Base-by-base conservation (phyloP, 1,140 invertebrate species). In the Ylistrum balloti region DNA sequence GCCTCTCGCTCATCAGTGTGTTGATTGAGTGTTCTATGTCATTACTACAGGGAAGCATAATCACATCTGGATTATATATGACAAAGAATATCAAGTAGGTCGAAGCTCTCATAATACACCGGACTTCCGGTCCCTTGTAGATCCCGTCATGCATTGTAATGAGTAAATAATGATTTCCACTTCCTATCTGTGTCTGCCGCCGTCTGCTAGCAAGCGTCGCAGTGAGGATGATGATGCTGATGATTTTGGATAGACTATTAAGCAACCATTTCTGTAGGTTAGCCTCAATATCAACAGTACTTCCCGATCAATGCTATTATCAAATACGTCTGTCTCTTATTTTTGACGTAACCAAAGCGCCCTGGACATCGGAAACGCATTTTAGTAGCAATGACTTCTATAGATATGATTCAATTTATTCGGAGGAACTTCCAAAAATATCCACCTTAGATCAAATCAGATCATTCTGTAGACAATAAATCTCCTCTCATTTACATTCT, bases 31-130 rank as follows among this genome's bases (percentile, higher is more conserved):
- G 56, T 74, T 74, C 56, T 5, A 5, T 74, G 56, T 74, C 56
- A 74, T 74, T 74, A 74, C 1, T 28, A 74, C 1, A 17, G 17
- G 56, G 56, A 74, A 74, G 28, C 56, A n/a, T 74, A 74, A 74
- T 74, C 5, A 74, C 22, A 74, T 74, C 28, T 74, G 22, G 56
- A 74, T 74, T 74, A 74, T 28, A 28, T 74, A 74, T 74, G 56
- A 74, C 56, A 74, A 74, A 74, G 56, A 74, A 74, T 74, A n/a
- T 74, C 56, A 74, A 74, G 56, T 74, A 74, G 56, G n/a, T 74
- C 56, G 56, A 74, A 74, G 7, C 22, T 74, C 56, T n/a, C 56
- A 74, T 74, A 74, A 74, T 28, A 74, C 56, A 74, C 56, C 22
- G 56, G 56, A 74, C 56, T 5, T 74, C 56, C 56, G 56, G 22